phyloP scores from a whole-genome alignment of 2,797 vertebrate genomes.

The Bufotes viridis region DNA sequence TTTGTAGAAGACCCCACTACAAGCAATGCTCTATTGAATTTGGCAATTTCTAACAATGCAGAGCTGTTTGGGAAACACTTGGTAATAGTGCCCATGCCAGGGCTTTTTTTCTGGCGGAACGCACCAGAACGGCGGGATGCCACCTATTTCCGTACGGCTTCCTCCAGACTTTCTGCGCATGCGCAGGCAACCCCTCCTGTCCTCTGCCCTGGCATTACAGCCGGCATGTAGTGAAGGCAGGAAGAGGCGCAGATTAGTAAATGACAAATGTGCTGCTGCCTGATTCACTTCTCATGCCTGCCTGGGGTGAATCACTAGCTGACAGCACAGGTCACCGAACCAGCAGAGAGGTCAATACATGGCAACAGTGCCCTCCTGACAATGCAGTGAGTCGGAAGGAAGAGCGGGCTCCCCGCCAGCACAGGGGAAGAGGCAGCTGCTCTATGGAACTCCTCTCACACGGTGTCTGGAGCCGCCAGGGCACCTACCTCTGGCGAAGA shows the following conservation, averaged over 20 bases:
- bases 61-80: too few relatives aligned
- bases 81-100: too few relatives aligned
- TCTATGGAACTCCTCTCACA: slow-evolving; percentile 10
- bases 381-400: slow-evolving; percentile 31
- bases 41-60: too few relatives aligned
- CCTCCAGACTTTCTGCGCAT: too few relatives aligned
- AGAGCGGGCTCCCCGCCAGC: slow-evolving; percentile 52
- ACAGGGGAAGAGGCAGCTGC: slow-evolving; percentile 57
- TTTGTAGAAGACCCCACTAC: too few relatives aligned
- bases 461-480: not conserved
- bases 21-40: too few relatives aligned
- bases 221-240: not conserved
- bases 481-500: not conserved
- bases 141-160: too few relatives aligned
- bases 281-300: slow-evolving; percentile 60
- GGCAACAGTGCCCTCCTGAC: slow-evolving; percentile 54
- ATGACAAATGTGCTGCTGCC: slow-evolving; percentile 24
- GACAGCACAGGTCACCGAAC: not conserved
- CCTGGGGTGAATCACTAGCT: slow-evolving; percentile 68
- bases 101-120: too few relatives aligned
- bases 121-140: too few relatives aligned
- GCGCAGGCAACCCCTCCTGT: too few relatives aligned
- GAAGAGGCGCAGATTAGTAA: slow-evolving; percentile 9
- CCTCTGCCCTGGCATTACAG: not conserved
- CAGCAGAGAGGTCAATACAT: slow-evolving; percentile 45